Evolutionary conservation across 2,113 vertebrate species (phyloP).

Genomic region (Python bivittatus): DNA sequence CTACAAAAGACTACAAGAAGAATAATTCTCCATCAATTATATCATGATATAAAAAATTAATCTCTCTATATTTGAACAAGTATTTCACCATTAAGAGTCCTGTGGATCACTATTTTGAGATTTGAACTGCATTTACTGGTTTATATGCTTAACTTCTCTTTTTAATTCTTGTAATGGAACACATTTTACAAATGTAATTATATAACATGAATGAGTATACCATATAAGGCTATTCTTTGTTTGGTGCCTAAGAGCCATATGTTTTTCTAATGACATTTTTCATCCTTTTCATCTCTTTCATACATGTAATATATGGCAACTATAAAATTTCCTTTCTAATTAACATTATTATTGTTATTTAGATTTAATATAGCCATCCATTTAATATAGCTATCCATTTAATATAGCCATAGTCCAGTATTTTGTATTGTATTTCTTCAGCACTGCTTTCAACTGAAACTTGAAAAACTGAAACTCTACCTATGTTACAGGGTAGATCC

Average conservation of each 20-base stretch:
- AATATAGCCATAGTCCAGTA: background rate
- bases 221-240: background rate
- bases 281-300: background rate
- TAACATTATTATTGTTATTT: background rate
- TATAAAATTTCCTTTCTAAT: background rate
- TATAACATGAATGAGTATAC: background rate
- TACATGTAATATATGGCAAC: background rate
- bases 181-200: background rate
- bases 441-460: background rate
- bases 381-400: too few relatives aligned
- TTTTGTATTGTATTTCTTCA: background rate
- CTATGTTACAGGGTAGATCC: background rate
- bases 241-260: background rate
- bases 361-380: background rate
- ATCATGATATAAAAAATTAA: background rate
- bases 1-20: background rate
- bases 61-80: background rate
- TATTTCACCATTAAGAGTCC: background rate
- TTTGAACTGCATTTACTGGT: background rate
- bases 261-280: background rate
- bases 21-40: background rate
- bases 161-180: background rate
- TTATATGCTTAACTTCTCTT: background rate
- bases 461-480: too few relatives aligned
- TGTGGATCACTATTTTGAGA: background rate